A percentile compares a stretch with the other conserved stretches of the same genome.
These are phyloP conservation scores for Eupithecia tripunctaria DNA, from an alignment of 2,888 invertebrate species.

Conservation along the genomic window DNA sequence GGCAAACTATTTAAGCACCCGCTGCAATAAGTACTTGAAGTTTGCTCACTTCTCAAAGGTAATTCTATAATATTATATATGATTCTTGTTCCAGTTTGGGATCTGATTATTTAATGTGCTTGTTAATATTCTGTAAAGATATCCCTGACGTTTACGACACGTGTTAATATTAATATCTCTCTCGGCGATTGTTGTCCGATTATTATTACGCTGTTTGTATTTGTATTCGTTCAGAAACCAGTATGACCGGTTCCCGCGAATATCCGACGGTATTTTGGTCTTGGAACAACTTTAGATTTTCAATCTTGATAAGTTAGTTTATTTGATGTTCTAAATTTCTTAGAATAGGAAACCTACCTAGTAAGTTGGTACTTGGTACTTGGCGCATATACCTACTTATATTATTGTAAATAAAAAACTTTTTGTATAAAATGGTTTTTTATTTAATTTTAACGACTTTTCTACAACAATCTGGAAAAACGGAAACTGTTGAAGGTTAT, in stretches of 20 bases:
- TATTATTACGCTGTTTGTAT: slow-evolving; percentile 20
- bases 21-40: background rate
- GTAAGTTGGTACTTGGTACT: too few species aligned
- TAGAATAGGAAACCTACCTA: background rate
- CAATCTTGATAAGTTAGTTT: slow-evolving; percentile 24
- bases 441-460: too few species aligned
- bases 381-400: too few species aligned
- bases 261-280: slow-evolving; percentile 29
- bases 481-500: too few species aligned
- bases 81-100: background rate
- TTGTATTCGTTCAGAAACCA: slow-evolving; percentile 24
- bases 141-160: background rate
- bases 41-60: too few species aligned
- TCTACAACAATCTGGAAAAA: too few species aligned
- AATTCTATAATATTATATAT: background rate
- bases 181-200: slow-evolving; percentile 11
- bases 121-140: background rate
- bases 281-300: slow-evolving; percentile 20
- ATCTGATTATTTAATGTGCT: background rate
- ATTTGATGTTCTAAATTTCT: background rate
- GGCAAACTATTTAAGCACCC: background rate
- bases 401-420: too few species aligned
- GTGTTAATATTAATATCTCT: background rate
- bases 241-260: slow-evolving; percentile 28
- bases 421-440: too few species aligned